Conservation (phyloP, 2,888 invertebrate genomes). For the Pelosia muscerda region DNA sequence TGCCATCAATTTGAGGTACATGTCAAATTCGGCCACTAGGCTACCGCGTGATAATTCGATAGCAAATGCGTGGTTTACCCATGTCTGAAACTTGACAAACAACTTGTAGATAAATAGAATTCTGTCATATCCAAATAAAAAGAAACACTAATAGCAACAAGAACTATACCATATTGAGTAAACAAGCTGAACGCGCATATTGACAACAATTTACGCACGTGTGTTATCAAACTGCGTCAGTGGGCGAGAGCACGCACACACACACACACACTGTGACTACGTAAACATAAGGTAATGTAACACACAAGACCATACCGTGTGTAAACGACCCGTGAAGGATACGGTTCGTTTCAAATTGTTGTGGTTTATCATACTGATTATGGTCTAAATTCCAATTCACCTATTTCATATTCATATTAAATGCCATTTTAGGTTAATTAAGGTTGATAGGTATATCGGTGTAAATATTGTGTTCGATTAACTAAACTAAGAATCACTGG, state of each 20-base stretch:
- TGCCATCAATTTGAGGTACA: too few species aligned
- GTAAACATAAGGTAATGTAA: conserved; percentile 17
- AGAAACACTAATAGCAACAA: background rate
- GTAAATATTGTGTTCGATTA: too few species aligned
- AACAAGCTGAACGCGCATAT: conserved; percentile 11
- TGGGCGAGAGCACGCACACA: conserved; percentile 24
- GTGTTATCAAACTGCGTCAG: conserved; percentile 38
- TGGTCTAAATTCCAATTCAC: conserved; percentile 17
- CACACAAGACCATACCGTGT: conserved; percentile 18
- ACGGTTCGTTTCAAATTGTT: conserved; percentile 36
- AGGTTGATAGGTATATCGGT: background rate
- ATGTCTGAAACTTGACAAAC: background rate
- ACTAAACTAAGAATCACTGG: background rate
- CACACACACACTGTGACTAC: conserved; percentile 12
- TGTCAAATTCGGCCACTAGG: too few species aligned
- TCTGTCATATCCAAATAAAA: background rate
- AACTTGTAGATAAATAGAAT: background rate
- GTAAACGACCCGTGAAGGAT: conserved; percentile 53
- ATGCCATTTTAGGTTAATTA: background rate
- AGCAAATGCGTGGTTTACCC: background rate
- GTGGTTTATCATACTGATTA: conserved; percentile 18
- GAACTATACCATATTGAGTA: conserved; percentile 1
- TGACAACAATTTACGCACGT: conserved; percentile 10
- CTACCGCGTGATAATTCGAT: too few species aligned
- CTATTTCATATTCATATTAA: background rate